phyloP scores from a whole-genome alignment of 2,797 vertebrate species.

The Nyctibius grandis region DNA sequence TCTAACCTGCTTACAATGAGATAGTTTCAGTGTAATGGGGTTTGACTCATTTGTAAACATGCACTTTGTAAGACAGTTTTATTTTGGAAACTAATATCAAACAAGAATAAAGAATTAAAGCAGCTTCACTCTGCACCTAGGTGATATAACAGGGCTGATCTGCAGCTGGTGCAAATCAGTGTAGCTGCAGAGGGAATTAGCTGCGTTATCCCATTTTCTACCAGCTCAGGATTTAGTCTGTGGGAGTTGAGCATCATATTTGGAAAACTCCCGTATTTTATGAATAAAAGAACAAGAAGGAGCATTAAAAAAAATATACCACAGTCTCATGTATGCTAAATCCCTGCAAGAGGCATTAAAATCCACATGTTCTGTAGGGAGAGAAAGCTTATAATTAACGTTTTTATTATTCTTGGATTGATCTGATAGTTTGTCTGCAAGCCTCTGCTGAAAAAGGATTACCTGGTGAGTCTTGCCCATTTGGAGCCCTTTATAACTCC shows the following conservation, averaged over 20 bases:
- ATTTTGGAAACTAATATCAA: neutral
- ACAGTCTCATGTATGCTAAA: neutral
- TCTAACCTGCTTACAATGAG: constrained; percentile 19
- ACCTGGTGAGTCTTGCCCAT: neutral
- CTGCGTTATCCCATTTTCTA: neutral
- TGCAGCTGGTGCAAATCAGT: neutral
- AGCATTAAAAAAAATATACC: neutral
- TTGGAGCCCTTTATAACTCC: neutral
- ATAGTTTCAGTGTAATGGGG: neutral
- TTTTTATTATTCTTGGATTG: constrained; percentile 5
- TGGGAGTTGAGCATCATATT: neutral
- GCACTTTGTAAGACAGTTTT: neutral
- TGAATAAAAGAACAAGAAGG: neutral
- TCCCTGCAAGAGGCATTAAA: neutral
- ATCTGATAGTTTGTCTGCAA: neutral
- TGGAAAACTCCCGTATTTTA: neutral
- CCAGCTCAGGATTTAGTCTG: neutral
- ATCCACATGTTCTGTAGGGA: neutral
- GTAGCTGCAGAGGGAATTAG: neutral
- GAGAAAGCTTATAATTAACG: neutral
- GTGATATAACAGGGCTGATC: neutral
- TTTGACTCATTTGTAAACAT: neutral
- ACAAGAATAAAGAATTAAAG: neutral
- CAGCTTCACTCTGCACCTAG: neutral
- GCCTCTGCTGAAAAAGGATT: neutral